phyloP scores from a whole-genome alignment of 2,113 vertebrate species.

The Monopterus albus region DNA sequence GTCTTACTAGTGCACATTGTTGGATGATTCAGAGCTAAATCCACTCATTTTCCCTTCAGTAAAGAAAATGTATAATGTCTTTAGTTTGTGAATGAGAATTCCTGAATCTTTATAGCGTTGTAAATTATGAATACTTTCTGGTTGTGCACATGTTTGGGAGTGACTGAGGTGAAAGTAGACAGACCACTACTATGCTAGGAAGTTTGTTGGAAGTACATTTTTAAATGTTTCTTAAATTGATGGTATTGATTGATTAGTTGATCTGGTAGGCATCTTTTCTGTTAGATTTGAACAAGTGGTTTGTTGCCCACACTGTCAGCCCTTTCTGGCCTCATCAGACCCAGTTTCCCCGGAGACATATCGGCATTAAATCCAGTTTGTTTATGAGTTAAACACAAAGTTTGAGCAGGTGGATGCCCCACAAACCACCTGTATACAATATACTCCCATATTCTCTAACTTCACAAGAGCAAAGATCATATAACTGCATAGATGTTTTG shows the following conservation, averaged over 20 bases:
- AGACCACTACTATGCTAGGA: not conserved
- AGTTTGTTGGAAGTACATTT: not conserved
- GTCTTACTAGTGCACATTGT: slow-evolving; percentile 40
- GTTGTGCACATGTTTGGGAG: not conserved
- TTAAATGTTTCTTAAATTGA: not conserved
- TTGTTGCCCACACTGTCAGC: not conserved
- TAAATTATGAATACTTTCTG: not conserved
- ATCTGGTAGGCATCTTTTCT: not conserved
- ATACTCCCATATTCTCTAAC: not conserved
- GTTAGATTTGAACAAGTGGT: slow-evolving; percentile 5
- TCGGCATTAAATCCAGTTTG: not conserved
- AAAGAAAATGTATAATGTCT: not conserved
- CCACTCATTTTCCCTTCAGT: not conserved
- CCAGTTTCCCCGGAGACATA: slow-evolving; percentile 7
- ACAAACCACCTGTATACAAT: too few relatives aligned
- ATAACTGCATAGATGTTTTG: slow-evolving; percentile 1
- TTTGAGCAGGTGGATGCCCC: too few relatives aligned
- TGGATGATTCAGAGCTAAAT: not conserved
- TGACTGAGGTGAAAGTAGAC: slow-evolving; percentile 1
- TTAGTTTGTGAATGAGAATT: not conserved
- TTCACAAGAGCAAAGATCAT: not conserved
- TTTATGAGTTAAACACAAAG: too few relatives aligned
- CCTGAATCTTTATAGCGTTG: not conserved
- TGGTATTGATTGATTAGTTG: too few relatives aligned
- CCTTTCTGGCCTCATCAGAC: not conserved